Percentiles rank a stretch among this genome's conserved stretches.
Conservation (phyloP, 2,888 invertebrate genomes). For the Biston betularia region DNA sequence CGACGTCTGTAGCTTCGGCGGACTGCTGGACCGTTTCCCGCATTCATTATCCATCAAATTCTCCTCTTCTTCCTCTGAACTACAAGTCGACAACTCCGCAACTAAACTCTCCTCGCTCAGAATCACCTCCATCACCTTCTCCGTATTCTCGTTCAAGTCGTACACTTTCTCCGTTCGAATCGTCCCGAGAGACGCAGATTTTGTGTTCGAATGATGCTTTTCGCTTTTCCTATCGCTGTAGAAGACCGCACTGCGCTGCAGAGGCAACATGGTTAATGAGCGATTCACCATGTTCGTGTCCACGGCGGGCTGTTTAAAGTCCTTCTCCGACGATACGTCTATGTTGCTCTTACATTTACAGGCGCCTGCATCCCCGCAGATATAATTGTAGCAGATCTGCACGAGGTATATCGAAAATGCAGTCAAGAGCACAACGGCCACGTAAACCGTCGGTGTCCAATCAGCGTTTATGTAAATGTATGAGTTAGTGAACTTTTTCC, state of each 20-base stretch:
- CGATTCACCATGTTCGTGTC: slow-evolving; percentile 54
- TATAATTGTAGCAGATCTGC: slow-evolving; percentile 68
- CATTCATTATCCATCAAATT: slow-evolving; percentile 35
- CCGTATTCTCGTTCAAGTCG: slow-evolving; percentile 74
- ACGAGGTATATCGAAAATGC: slow-evolving; percentile 64
- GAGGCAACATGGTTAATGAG: slow-evolving; percentile 46
- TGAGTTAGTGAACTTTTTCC: slow-evolving; percentile 61
- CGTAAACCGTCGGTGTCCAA: slow-evolving; percentile 66
- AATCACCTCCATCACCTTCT: slow-evolving; percentile 70
- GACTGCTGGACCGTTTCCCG: slow-evolving; percentile 55
- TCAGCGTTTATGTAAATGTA: slow-evolving; percentile 63
- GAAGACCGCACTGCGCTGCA: slow-evolving; percentile 55
- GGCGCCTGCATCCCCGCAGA: slow-evolving; percentile 54
- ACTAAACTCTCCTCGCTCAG: slow-evolving; percentile 60
- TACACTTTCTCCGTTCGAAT: slow-evolving; percentile 67
- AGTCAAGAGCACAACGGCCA: slow-evolving; percentile 59
- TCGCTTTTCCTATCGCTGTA: slow-evolving; percentile 51
- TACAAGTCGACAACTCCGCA: slow-evolving; percentile 36
- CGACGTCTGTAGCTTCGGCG: slow-evolving; percentile 71
- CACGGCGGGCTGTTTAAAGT: slow-evolving; percentile 54
- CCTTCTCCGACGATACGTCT: slow-evolving; percentile 26
- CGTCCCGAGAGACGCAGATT: slow-evolving; percentile 59
- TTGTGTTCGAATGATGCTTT: slow-evolving; percentile 50
- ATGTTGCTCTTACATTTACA: slow-evolving; percentile 55
- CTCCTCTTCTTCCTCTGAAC: slow-evolving; percentile 27